A percentile compares a stretch with the other conserved stretches of the same genome.
phyloP scores from a whole-genome alignment of 1,140 invertebrate genomes.

The Drosophila willistoni region DNA sequence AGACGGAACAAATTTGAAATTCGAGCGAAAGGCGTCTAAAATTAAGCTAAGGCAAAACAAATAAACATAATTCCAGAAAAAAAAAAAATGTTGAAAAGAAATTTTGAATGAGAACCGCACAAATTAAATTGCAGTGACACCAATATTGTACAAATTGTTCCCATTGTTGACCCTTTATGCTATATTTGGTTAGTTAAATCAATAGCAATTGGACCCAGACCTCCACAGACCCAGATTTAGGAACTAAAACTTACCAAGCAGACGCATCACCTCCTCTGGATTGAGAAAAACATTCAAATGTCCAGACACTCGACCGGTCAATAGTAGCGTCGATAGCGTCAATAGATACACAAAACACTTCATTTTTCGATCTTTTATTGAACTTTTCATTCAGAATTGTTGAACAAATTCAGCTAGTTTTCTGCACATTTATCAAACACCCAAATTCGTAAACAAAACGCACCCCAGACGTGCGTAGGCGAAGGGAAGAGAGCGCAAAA shows the following conservation, averaged over 20 bases:
- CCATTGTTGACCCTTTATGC: slow-evolving; percentile 23
- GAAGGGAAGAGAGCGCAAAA: slow-evolving; percentile 37
- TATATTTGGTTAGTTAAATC: slow-evolving; percentile 47
- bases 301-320: slow-evolving; percentile 54
- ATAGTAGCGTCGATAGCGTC: slow-evolving; percentile 52
- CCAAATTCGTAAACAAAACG: slow-evolving; percentile 72
- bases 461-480: slow-evolving; percentile 31
- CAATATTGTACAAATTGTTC: slow-evolving; percentile 38
- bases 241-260: slow-evolving; percentile 79
- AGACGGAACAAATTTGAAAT: slow-evolving; percentile 5
- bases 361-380: slow-evolving; percentile 33
- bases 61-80: slow-evolving; percentile 59
- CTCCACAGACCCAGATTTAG: neutral
- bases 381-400: slow-evolving; percentile 39
- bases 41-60: slow-evolving; percentile 71
- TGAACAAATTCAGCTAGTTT: slow-evolving; percentile 40
- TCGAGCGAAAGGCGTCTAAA: slow-evolving; percentile 52
- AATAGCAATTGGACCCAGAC: slow-evolving; percentile 48
- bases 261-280: slow-evolving; percentile 83
- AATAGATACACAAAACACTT: slow-evolving; percentile 48
- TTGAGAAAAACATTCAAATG: slow-evolving; percentile 83
- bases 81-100: slow-evolving; percentile 27
- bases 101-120: slow-evolving; percentile 34
- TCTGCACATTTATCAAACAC: slow-evolving; percentile 65
- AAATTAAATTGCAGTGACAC: slow-evolving; percentile 58